A percentile compares a stretch with the other conserved stretches of the same genome.
Conservation (phyloP, 2,113 vertebrate genomes). For the Chauna torquata region DNA sequence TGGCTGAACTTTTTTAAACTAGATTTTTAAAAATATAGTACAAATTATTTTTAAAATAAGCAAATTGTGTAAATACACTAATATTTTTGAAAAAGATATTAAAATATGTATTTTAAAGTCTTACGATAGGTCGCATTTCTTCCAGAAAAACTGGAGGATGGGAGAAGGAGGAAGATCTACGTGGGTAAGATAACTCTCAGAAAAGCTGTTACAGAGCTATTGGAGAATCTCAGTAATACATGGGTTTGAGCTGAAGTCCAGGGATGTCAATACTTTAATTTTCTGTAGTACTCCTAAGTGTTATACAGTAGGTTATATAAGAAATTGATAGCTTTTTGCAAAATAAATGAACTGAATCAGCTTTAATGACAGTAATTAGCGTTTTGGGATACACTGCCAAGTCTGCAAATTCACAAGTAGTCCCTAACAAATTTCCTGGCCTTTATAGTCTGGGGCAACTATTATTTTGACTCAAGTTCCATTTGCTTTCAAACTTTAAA, state of each 20-base stretch:
- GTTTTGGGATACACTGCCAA: neutral
- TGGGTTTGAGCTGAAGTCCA: neutral
- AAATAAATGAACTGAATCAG: neutral
- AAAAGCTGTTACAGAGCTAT: neutral
- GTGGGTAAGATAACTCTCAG: neutral
- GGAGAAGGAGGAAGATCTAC: neutral
- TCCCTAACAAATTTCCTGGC: neutral
- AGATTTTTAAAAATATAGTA: neutral
- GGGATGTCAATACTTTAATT: neutral
- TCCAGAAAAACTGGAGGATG: neutral
- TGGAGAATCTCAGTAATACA: neutral
- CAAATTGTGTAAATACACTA: conserved; percentile 59
- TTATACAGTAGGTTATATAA: neutral
- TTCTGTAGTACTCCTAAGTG: neutral
- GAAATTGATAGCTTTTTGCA: neutral
- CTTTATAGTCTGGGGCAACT: neutral
- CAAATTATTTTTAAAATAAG: neutral
- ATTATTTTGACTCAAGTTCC: neutral
- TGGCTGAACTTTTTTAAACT: neutral
- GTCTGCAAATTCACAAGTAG: neutral
- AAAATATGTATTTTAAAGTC: neutral
- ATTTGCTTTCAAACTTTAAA: neutral
- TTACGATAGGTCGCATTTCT: neutral
- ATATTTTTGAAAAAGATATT: neutral
- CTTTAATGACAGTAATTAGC: neutral